A percentile compares a stretch with the other conserved stretches of the same genome.
These are phyloP conservation scores for Tenthredo distinguenda DNA, from an alignment of 2,888 invertebrate species.

Conservation along the genomic window DNA sequence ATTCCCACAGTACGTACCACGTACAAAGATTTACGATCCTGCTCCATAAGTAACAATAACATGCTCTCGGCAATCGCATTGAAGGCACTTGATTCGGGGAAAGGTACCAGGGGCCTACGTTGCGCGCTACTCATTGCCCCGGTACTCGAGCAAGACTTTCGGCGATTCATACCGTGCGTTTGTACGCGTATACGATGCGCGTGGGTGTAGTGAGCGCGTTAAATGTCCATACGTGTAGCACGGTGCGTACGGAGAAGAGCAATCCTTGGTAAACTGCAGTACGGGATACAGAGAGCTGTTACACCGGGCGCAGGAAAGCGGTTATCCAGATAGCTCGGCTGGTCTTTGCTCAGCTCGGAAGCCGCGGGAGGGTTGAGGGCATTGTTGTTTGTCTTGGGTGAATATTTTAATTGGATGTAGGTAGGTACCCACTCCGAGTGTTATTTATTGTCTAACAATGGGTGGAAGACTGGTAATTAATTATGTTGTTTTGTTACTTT, in stretches of 20 bases:
- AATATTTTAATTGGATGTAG: conserved; percentile 77
- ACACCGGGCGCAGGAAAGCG: neutral
- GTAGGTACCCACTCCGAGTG: conserved; percentile 65
- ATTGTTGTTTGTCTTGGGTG: conserved; percentile 77
- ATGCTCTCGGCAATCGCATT: neutral
- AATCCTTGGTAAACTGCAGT: conserved; percentile 33
- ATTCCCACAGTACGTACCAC: conserved; percentile 16
- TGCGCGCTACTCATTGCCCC: neutral
- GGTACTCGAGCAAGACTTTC: conserved; percentile 37
- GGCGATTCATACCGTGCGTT: neutral
- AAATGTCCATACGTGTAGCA: neutral
- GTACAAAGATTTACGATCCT: conserved; percentile 12
- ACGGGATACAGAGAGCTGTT: neutral
- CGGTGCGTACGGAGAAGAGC: neutral
- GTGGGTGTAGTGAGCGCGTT: neutral
- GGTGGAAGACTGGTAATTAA: conserved; percentile 76
- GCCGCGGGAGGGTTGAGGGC: conserved; percentile 58
- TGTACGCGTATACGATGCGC: neutral
- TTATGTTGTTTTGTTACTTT: conserved; percentile 77
- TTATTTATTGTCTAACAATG: conserved; percentile 78
- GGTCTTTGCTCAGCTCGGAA: conserved; percentile 44
- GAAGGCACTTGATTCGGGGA: conserved; percentile 36
- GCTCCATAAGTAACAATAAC: conserved; percentile 36
- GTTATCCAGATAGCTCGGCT: neutral
- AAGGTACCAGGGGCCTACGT: neutral